Conservation (phyloP, 1,140 invertebrate species). For the Nylanderia fulva region DNA sequence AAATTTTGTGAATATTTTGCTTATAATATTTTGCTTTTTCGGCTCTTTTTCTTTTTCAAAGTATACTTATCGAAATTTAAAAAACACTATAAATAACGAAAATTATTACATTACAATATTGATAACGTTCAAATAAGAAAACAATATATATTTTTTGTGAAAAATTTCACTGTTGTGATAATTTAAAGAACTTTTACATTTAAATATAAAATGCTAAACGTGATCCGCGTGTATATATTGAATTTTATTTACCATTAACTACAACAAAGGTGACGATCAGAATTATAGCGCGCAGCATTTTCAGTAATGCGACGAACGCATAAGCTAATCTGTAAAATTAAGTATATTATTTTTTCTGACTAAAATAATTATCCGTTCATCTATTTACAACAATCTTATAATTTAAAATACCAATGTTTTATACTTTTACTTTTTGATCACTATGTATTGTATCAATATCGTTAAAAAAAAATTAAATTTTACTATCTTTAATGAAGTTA, state of each 20-base stretch:
- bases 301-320: background rate
- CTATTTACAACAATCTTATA: background rate
- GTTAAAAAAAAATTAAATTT: too few species aligned
- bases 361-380: background rate
- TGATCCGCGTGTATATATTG: background rate
- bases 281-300: constrained; percentile 3
- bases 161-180: background rate
- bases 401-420: too few species aligned
- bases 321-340: constrained; percentile 11
- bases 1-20: background rate
- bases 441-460: background rate
- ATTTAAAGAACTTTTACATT: background rate
- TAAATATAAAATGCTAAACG: background rate
- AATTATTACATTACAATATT: background rate
- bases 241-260: constrained; percentile 11
- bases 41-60: background rate
- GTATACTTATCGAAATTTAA: constrained; percentile 3
- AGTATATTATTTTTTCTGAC: background rate
- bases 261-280: background rate
- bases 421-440: too few species aligned
- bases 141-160: background rate
- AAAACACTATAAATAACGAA: too few species aligned
- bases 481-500: too few species aligned
- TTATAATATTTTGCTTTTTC: background rate
- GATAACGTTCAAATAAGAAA: background rate